Conservation (phyloP, 2,888 invertebrate genomes). For the Timandra comae region DNA sequence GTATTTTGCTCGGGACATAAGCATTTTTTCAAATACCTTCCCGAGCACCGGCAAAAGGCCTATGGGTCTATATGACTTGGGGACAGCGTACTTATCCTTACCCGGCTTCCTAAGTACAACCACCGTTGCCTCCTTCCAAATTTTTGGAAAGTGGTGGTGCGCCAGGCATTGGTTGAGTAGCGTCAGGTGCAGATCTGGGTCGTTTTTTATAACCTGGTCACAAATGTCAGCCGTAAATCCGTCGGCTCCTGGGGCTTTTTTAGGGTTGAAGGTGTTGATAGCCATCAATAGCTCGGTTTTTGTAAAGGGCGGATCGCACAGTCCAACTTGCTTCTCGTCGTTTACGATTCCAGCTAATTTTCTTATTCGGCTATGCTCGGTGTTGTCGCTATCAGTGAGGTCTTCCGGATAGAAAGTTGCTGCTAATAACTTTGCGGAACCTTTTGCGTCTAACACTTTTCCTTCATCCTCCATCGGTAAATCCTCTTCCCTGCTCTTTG, state of each 20-base stretch:
- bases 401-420: slow-evolving; percentile 12
- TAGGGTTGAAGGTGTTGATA: slow-evolving; percentile 11
- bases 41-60: slow-evolving; percentile 19
- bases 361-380: slow-evolving; percentile 4
- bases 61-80: slow-evolving; percentile 19
- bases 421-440: slow-evolving; percentile 5
- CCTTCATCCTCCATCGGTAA: neutral
- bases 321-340: neutral
- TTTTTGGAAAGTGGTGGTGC: slow-evolving; percentile 9
- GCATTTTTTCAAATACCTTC: slow-evolving; percentile 7
- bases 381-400: neutral
- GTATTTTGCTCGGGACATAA: neutral
- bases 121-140: slow-evolving; percentile 18
- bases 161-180: slow-evolving; percentile 16
- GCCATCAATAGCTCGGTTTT: slow-evolving; percentile 5
- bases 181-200: slow-evolving; percentile 9
- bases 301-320: slow-evolving; percentile 16
- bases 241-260: slow-evolving; percentile 22
- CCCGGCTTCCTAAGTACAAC: slow-evolving; percentile 18
- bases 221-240: slow-evolving; percentile 25
- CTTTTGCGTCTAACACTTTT: neutral
- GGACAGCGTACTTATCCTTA: slow-evolving; percentile 13
- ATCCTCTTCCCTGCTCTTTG: slow-evolving; percentile 4
- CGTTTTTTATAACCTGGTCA: slow-evolving; percentile 3
- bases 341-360: slow-evolving; percentile 4